Evolutionary conservation across 2,888 invertebrate species (phyloP).

Genomic region (Napeogenes inachia): DNA sequence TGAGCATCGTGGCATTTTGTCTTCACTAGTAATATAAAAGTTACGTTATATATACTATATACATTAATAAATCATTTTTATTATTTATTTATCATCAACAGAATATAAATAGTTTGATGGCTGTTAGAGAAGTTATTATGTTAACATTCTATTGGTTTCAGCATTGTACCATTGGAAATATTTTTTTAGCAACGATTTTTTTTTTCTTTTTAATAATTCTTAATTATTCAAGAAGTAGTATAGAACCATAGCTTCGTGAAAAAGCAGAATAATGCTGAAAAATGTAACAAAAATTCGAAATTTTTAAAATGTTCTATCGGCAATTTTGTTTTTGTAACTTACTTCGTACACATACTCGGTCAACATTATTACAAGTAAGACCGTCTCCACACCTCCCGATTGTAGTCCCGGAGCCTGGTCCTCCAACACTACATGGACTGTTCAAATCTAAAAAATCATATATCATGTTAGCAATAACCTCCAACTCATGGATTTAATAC

Average conservation of each 20-base stretch:
- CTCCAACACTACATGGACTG: slow-evolving; percentile 70
- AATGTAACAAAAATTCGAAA: too few species aligned
- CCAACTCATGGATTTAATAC: background rate
- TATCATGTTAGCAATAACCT: background rate
- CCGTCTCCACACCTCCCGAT: slow-evolving; percentile 79
- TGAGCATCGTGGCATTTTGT: slow-evolving; percentile 58
- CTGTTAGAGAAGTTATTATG: too few species aligned
- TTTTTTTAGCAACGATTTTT: background rate
- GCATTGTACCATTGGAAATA: background rate
- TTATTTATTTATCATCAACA: too few species aligned
- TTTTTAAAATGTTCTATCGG: too few species aligned
- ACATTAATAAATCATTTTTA: too few species aligned
- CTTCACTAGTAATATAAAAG: slow-evolving; percentile 46
- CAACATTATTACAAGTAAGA: slow-evolving; percentile 60
- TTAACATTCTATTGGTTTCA: background rate
- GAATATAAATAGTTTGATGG: too few species aligned
- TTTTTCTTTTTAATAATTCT: too few species aligned
- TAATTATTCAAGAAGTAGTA: too few species aligned
- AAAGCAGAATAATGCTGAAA: too few species aligned
- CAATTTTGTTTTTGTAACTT: slow-evolving; percentile 36
- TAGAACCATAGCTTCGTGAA: too few species aligned
- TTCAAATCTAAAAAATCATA: slow-evolving; percentile 61
- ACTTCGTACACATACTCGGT: slow-evolving; percentile 53
- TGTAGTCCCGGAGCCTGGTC: slow-evolving; percentile 72
- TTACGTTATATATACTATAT: background rate